phyloP scores from a whole-genome alignment of 2,113 vertebrate genomes.

The Pangasianodon hypophthalmus region DNA sequence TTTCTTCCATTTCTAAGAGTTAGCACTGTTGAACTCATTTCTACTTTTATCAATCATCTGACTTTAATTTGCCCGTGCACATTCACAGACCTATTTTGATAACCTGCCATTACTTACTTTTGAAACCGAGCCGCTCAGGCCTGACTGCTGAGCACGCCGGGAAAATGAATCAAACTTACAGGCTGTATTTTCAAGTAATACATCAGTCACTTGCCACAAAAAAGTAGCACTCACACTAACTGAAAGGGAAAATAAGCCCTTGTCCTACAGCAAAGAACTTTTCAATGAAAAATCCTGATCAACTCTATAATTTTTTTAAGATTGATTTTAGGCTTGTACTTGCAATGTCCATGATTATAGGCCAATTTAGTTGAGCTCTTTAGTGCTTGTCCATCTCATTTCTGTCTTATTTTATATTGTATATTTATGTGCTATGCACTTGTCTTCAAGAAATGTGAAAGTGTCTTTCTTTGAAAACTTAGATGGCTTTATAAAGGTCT shows the following conservation, averaged over 20 bases:
- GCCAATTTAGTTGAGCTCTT: neutral
- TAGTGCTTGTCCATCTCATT: neutral
- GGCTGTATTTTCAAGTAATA: slow-evolving; percentile 57
- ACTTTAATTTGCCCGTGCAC: slow-evolving; percentile 49
- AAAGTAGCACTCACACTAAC: slow-evolving; percentile 12
- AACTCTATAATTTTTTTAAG: neutral
- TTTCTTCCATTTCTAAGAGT: slow-evolving; percentile 42
- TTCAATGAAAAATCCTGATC: slow-evolving; percentile 8
- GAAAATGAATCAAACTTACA: slow-evolving; percentile 47
- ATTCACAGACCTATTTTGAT: slow-evolving; percentile 52
- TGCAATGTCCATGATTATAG: neutral
- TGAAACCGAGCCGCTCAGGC: slow-evolving; percentile 43
- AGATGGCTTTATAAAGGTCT: neutral
- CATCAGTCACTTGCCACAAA: slow-evolving; percentile 51
- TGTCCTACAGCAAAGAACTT: slow-evolving; percentile 5
- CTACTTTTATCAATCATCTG: slow-evolving; percentile 68
- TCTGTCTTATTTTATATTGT: neutral
- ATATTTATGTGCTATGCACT: neutral
- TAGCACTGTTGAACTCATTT: slow-evolving; percentile 58
- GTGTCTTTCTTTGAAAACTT: neutral
- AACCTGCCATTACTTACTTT: slow-evolving; percentile 58
- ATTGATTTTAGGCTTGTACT: neutral
- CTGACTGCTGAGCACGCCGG: slow-evolving; percentile 3
- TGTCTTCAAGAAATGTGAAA: neutral
- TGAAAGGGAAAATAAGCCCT: slow-evolving; percentile 27